Evolutionary conservation across 2,797 vertebrate genomes (phyloP).

Genomic region (Pseudotriccus pelzelni): DNA sequence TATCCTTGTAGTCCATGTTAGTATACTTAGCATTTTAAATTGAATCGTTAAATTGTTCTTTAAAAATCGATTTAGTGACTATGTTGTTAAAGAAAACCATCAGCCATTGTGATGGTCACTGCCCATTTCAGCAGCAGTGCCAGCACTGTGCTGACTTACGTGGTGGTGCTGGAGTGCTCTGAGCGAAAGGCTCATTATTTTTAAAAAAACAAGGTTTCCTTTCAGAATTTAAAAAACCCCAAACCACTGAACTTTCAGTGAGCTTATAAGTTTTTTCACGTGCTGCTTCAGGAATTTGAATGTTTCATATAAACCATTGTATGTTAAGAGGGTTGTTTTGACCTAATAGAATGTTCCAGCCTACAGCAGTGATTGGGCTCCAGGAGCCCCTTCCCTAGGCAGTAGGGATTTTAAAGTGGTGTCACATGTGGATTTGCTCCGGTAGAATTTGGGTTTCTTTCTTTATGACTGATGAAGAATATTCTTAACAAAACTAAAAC

Average conservation of each 20-base stretch:
- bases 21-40: background rate
- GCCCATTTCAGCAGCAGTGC: background rate
- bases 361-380: background rate
- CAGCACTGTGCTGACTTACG: background rate
- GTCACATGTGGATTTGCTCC: background rate
- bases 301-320: background rate
- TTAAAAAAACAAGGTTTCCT: background rate
- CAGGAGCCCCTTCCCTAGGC: background rate
- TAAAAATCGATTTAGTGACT: background rate
- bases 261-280: background rate
- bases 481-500: background rate
- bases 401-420: background rate
- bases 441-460: background rate
- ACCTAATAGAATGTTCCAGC: background rate
- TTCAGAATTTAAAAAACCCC: background rate
- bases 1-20: background rate
- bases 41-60: background rate
- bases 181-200: background rate
- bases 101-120: background rate
- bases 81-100: background rate
- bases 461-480: background rate
- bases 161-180: background rate
- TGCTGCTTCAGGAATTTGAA: background rate
- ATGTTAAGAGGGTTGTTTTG: background rate
- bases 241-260: background rate